These are phyloP conservation scores for Pteropus alecto DNA, from an alignment of 2,113 vertebrate genomes.

Conservation along the genomic window DNA sequence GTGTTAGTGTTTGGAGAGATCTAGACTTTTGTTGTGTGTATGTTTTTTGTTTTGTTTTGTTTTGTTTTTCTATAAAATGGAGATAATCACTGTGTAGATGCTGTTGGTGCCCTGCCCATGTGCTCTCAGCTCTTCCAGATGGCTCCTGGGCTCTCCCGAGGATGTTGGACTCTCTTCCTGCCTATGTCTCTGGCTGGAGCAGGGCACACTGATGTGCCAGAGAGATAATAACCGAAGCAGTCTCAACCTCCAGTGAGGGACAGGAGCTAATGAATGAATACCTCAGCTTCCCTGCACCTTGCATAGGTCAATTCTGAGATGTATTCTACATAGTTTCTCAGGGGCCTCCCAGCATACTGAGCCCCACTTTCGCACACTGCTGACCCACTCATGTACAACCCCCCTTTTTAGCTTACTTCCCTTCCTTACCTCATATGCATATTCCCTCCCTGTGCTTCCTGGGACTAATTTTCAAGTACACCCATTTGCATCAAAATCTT, in stretches of 20 bases:
- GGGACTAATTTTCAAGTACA: neutral
- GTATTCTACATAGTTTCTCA: neutral
- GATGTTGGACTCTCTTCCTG: neutral
- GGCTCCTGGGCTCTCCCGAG: neutral
- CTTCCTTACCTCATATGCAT: neutral
- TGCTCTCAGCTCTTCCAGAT: neutral
- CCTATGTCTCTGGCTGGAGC: neutral
- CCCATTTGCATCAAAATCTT: neutral
- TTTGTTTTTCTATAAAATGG: neutral
- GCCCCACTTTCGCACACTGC: neutral
- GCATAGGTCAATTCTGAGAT: neutral
- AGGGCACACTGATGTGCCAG: neutral
- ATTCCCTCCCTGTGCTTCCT: neutral
- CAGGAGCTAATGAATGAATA: neutral
- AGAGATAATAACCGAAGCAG: neutral
- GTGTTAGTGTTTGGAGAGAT: too few species aligned
- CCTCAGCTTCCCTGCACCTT: neutral
- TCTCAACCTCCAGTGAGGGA: too few species aligned
- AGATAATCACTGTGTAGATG: neutral
- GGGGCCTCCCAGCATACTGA: neutral
- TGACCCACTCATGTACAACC: rapidly evolving
- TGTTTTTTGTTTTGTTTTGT: too few species aligned
- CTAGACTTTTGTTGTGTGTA: too few species aligned
- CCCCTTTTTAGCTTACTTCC: neutral
- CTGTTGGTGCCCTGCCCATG: too few species aligned